These are phyloP conservation scores for Crossocerus cetratus DNA, from an alignment of 2,888 invertebrate genomes.

Conservation along the genomic window DNA sequence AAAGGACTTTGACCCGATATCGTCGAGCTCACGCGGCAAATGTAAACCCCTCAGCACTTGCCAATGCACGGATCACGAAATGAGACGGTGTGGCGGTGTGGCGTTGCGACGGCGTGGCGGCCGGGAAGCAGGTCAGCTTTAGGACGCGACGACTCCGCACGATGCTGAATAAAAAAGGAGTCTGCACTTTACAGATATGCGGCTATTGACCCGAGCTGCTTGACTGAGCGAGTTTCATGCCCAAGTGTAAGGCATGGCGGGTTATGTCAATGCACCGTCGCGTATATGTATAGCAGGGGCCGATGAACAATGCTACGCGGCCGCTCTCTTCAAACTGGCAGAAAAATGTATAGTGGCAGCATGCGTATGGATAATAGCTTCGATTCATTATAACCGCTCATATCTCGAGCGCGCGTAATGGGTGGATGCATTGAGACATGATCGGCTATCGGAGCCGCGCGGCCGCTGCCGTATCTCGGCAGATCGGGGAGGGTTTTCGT, in stretches of 20 bases:
- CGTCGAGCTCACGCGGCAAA: background rate
- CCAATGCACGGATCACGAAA: too few relatives aligned
- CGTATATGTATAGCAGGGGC: background rate
- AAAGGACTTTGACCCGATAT: slow-evolving; percentile 23
- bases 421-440: background rate
- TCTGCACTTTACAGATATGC: background rate
- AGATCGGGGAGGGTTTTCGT: background rate
- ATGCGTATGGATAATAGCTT: too few relatives aligned
- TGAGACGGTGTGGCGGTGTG: too few relatives aligned
- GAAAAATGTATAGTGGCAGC: background rate
- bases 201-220: background rate
- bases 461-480: background rate
- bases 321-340: background rate
- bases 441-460: background rate
- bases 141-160: too few relatives aligned
- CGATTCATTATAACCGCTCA: too few relatives aligned
- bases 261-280: background rate
- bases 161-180: too few relatives aligned
- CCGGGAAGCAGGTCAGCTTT: too few relatives aligned
- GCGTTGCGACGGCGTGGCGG: too few relatives aligned
- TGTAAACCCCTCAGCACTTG: too few relatives aligned
- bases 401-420: too few relatives aligned
- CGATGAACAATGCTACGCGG: background rate
- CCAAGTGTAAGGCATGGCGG: background rate
- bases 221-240: background rate